Conservation (phyloP, 2,113 vertebrate species). For the Cygnus atratus region DNA sequence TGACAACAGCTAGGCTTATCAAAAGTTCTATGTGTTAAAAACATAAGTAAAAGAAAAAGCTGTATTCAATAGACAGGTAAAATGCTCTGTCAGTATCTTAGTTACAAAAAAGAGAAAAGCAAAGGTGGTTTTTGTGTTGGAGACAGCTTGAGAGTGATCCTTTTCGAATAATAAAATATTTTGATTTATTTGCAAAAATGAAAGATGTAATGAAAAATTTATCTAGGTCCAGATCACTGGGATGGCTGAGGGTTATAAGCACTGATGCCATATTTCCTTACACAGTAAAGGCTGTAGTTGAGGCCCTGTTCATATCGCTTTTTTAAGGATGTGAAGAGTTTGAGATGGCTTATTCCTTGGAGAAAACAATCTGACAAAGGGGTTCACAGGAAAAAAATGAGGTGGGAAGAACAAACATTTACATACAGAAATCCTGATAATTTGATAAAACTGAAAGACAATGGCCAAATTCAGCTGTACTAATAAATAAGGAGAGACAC, state of each 20-base stretch:
- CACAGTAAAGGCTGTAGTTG: accelerated
- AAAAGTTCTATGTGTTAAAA: background rate
- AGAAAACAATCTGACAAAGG: no score
- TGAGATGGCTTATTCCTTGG: no score
- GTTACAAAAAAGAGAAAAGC: background rate
- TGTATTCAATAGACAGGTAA: background rate
- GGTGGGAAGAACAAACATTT: no score
- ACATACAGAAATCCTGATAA: no score
- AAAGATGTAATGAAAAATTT: background rate
- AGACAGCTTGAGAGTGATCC: background rate
- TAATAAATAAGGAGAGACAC: no score
- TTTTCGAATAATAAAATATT: background rate
- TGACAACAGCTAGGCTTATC: background rate
- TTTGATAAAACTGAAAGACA: no score
- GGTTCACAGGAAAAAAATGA: no score
- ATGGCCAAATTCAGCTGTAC: no score
- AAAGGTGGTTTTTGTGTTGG: background rate
- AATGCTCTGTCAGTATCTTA: background rate
- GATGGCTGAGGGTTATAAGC: no score
- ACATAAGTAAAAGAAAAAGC: background rate
- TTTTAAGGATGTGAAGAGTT: no score
- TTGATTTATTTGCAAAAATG: background rate
- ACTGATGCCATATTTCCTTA: background rate
- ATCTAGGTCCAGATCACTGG: background rate
- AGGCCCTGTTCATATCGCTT: background rate